phyloP scores from a whole-genome alignment of 2,797 vertebrate species.

The Coilia nasus region DNA sequence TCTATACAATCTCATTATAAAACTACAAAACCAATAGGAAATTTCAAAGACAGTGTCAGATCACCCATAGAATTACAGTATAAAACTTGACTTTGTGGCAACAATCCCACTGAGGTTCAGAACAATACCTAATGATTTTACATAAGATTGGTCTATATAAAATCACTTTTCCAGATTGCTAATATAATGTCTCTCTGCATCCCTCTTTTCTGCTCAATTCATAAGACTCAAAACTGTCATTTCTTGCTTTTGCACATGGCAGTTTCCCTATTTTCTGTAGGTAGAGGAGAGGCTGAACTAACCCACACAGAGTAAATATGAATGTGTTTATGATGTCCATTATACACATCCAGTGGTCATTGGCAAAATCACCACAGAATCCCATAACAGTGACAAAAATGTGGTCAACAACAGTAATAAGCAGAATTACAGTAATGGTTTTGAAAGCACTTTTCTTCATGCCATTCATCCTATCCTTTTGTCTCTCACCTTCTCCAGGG shows the following conservation, averaged over 20 bases:
- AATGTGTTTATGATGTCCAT: neutral
- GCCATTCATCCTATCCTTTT: neutral
- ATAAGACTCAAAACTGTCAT: neutral
- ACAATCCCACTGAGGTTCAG: neutral
- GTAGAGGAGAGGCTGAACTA: neutral
- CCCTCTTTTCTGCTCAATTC: neutral
- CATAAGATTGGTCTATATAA: neutral
- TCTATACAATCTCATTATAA: neutral
- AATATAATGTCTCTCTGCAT: neutral
- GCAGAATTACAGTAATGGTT: neutral
- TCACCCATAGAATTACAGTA: too few species aligned
- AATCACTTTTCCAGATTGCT: neutral
- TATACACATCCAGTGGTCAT: neutral
- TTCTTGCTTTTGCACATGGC: neutral
- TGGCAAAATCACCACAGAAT: neutral
- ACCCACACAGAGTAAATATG: neutral
- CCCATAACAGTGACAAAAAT: neutral
- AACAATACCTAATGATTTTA: neutral
- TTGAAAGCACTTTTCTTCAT: slow-evolving; percentile 16
- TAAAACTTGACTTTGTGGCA: neutral
- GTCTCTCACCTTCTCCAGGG: neutral
- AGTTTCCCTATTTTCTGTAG: neutral
- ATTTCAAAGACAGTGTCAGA: too few species aligned
- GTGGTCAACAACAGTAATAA: neutral
- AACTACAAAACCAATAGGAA: neutral